Evolutionary conservation across 2,113 vertebrate species (phyloP), one percentile per base, ranked within the genome.

Genomic region (Elachura formosa): DNA sequence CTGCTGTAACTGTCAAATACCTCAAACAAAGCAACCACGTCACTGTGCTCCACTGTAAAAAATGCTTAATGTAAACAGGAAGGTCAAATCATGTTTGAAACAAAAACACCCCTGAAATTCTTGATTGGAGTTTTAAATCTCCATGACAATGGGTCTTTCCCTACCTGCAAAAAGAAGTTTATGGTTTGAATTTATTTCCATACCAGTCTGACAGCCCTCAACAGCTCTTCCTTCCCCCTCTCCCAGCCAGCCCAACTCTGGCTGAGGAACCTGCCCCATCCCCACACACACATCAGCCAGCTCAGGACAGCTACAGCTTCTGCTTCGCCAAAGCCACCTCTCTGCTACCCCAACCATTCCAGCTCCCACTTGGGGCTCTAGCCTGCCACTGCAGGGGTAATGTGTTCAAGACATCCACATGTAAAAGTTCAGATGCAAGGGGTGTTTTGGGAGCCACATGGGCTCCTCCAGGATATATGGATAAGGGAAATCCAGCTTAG

Each of bases 41-140:
- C 90, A 83, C 71, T 38, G 45, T 41, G 48, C 26, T 48, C 29
- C 1, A 3, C 38, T 4, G 10, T 72, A 83, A 92, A 90, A 93
- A 66, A 58, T 16, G 24, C 34, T 80, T 79, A 38, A 80, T 51
- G 38, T 96, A 94, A 96, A 96, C 94, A 96, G 95, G 92, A 96
- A 96, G 72, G 95, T 96, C 94, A 90, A 90, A 88, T 56, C 82
- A 76, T 5, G 86, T 59, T 20, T 82, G 62, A 40, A 87, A 77
- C 26, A 93, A 94, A 83, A 90, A 14, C 41, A 73, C 7, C 26
- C 46, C 71, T 76, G 29, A 41, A 72, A 91, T 91, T 91, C 74
- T 93, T 82, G 77, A 91, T 67, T 73, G 56, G 43, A 76, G 51
- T 76, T 83, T 75, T 51, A 82, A 90, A 83, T 79, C 67, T 85